Conservation (phyloP, 2,797 vertebrate genomes). For the Corythornis leucogaster region DNA sequence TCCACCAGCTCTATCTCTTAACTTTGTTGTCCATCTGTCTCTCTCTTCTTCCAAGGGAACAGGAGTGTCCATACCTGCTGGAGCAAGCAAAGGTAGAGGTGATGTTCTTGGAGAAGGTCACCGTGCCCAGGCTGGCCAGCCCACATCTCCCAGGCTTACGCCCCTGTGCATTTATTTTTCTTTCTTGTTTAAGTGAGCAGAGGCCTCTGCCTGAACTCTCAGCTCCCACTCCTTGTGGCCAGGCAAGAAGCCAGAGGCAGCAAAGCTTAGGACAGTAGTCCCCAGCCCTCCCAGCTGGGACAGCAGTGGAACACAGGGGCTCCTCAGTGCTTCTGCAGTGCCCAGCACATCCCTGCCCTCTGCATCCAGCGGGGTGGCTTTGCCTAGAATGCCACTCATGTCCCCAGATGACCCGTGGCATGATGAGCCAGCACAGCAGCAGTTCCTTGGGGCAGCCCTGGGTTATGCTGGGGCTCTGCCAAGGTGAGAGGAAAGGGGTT, state of each 20-base stretch:
- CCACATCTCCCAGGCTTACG: neutral
- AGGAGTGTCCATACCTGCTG: neutral
- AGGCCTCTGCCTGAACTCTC: neutral
- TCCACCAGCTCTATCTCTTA: neutral
- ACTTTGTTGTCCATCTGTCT: accelerated
- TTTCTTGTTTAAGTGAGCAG: neutral
- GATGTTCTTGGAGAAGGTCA: neutral
- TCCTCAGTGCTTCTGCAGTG: neutral
- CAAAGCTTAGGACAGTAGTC: accelerated
- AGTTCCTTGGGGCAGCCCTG: accelerated
- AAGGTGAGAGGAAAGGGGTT: neutral
- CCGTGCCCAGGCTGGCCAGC: neutral
- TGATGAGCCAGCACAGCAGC: accelerated
- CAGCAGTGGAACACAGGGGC: neutral
- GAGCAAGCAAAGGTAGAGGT: neutral
- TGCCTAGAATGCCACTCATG: neutral
- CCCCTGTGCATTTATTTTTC: neutral
- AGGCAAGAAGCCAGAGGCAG: neutral
- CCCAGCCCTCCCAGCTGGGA: neutral
- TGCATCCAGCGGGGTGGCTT: accelerated
- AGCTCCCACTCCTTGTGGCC: accelerated
- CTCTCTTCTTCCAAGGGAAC: neutral
- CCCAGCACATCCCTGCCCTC: neutral
- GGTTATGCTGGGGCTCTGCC: neutral
- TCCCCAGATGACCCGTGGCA: neutral